Conservation (phyloP, 2,797 vertebrate species). For the Apodemus agrarius region DNA sequence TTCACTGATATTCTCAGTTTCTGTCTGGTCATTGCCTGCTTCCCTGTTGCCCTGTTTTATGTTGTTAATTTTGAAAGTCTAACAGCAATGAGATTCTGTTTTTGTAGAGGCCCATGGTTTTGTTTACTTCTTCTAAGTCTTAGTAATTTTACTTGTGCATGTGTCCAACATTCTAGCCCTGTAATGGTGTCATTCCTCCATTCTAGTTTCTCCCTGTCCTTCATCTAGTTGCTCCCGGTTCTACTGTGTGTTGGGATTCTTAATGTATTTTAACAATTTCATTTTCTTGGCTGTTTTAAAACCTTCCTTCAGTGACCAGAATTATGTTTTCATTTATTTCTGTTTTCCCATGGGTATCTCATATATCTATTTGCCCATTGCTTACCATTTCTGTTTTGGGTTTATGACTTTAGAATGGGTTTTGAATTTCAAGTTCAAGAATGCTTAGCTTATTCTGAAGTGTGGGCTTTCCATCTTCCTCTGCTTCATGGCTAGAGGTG, state of each 20-base stretch:
- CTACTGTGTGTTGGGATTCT: background rate
- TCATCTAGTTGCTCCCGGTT: background rate
- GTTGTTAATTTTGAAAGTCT: background rate
- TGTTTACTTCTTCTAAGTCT: background rate
- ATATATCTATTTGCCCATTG: background rate
- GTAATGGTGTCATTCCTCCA: background rate
- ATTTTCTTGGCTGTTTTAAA: background rate
- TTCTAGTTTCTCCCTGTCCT: background rate
- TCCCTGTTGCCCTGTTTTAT: background rate
- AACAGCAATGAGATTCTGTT: background rate
- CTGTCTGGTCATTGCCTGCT: background rate
- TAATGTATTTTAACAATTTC: background rate
- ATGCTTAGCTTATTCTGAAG: background rate
- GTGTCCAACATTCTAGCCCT: background rate
- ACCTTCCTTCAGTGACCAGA: background rate
- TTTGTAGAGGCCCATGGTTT: background rate
- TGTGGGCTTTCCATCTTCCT: background rate
- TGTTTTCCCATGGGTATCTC: background rate
- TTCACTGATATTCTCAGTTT: background rate
- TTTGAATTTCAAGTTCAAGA: background rate
- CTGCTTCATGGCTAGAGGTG: background rate
- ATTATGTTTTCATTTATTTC: conserved; percentile 1
- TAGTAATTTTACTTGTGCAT: background rate
- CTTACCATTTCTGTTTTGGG: background rate
- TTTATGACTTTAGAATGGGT: background rate